Evolutionary conservation across 2,888 invertebrate genomes (phyloP).

Genomic region (Chromoteleia sp.): DNA sequence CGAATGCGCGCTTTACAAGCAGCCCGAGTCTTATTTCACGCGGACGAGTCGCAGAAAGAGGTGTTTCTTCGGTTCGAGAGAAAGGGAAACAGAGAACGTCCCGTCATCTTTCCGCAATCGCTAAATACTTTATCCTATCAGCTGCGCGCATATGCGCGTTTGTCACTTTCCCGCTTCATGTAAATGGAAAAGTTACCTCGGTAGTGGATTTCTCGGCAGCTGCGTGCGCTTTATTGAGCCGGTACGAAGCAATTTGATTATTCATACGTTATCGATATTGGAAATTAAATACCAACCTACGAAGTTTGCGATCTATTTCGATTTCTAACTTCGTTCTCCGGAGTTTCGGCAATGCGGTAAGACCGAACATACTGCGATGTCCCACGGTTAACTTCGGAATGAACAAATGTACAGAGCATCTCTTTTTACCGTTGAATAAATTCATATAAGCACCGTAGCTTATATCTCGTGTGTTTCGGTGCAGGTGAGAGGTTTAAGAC

Average conservation of each 20-base stretch:
- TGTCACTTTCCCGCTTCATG: conserved; percentile 33
- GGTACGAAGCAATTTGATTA: conserved; percentile 3
- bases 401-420: conserved; percentile 20
- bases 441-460: conserved; percentile 17
- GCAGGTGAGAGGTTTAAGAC: conserved; percentile 19
- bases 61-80: conserved; percentile 13
- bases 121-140: conserved; percentile 59
- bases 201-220: neutral
- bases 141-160: conserved; percentile 18
- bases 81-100: conserved; percentile 16
- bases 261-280: conserved; percentile 35
- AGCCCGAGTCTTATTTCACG: conserved; percentile 76
- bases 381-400: conserved; percentile 30
- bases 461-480: conserved; percentile 6
- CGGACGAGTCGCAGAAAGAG: conserved; percentile 61
- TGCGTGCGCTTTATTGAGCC: conserved; percentile 26
- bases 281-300: conserved; percentile 22
- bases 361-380: conserved; percentile 37
- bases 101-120: conserved; percentile 54
- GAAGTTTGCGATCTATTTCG: conserved; percentile 47
- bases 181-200: conserved; percentile 18
- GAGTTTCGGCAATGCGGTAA: conserved; percentile 9
- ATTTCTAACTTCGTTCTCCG: conserved; percentile 22
- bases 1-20: conserved; percentile 78
- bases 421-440: conserved; percentile 17